Conservation (phyloP, 2,888 invertebrate genomes). For the Leptopilina drosophilae region DNA sequence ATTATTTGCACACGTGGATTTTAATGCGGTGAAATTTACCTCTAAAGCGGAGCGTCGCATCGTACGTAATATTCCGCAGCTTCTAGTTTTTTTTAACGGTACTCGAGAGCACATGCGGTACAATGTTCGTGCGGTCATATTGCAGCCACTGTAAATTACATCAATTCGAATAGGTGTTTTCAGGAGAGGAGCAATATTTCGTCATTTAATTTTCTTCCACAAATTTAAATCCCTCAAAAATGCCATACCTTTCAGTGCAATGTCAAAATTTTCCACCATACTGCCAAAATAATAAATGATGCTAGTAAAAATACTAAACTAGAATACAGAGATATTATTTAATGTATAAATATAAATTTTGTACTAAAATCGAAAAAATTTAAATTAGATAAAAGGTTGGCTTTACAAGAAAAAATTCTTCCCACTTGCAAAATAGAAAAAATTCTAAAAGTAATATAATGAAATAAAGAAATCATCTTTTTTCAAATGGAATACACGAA, state of each 20-base stretch:
- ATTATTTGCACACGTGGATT: conserved; percentile 47
- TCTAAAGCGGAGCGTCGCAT: neutral
- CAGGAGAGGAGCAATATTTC: neutral
- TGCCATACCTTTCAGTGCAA: neutral
- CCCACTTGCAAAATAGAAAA: too few relatives aligned
- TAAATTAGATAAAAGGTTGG: too few relatives aligned
- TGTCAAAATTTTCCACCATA: too few relatives aligned
- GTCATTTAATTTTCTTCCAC: neutral
- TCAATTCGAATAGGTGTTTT: conserved; percentile 18
- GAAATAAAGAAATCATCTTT: neutral
- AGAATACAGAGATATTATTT: too few relatives aligned
- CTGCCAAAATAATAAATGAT: neutral
- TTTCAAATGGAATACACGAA: neutral
- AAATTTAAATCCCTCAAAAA: neutral
- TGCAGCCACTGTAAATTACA: conserved; percentile 35
- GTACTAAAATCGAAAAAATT: too few relatives aligned
- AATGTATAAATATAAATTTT: too few relatives aligned
- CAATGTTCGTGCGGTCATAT: conserved; percentile 36
- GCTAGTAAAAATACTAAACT: neutral
- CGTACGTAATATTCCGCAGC: conserved; percentile 17
- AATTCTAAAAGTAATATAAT: too few relatives aligned
- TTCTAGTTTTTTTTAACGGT: conserved; percentile 28
- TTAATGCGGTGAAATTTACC: conserved; percentile 43
- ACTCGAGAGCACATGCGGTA: conserved; percentile 20
- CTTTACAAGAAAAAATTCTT: too few relatives aligned